Percentiles rank a stretch among this genome's conserved stretches.
phyloP scores from a whole-genome alignment of 2,113 vertebrate species.

The Phyllostomus discolor region DNA sequence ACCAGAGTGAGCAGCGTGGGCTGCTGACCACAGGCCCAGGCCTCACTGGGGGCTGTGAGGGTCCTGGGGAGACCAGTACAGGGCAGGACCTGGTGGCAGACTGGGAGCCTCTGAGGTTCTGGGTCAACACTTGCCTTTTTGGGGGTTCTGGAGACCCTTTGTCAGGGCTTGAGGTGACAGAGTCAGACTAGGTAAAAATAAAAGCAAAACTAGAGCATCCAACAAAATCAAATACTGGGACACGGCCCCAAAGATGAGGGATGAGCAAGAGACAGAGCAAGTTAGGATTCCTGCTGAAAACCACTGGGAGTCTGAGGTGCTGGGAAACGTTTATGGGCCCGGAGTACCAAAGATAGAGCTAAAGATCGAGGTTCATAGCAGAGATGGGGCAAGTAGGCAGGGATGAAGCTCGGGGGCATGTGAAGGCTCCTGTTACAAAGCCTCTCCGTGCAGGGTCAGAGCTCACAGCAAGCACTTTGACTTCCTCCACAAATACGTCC shows the following conservation, averaged over 20 bases:
- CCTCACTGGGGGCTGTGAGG: not conserved
- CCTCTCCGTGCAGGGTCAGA: not conserved
- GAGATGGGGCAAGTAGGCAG: not conserved
- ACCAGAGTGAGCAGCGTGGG: constrained; percentile 64
- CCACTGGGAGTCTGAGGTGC: not conserved
- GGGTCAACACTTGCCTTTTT: not conserved
- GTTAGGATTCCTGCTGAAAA: not conserved
- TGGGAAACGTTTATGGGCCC: not conserved
- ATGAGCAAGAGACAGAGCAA: not conserved
- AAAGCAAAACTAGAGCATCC: not conserved
- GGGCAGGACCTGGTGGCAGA: not conserved
- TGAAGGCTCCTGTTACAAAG: not conserved
- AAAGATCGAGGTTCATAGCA: not conserved
- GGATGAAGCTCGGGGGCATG: not conserved
- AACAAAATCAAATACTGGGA: not conserved
- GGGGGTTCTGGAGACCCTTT: not conserved
- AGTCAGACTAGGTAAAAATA: not conserved
- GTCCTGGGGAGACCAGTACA: not conserved
- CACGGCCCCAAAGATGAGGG: not conserved
- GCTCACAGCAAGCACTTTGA: not conserved
- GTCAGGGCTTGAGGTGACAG: not conserved
- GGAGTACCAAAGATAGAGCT: not conserved
- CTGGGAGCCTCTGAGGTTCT: not conserved
- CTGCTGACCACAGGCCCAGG: not conserved
- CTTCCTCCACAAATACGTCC: not conserved